A percentile compares a stretch with the other conserved stretches of the same genome.
phyloP scores from a whole-genome alignment of 2,888 invertebrate species.

The Agrochola litura region DNA sequence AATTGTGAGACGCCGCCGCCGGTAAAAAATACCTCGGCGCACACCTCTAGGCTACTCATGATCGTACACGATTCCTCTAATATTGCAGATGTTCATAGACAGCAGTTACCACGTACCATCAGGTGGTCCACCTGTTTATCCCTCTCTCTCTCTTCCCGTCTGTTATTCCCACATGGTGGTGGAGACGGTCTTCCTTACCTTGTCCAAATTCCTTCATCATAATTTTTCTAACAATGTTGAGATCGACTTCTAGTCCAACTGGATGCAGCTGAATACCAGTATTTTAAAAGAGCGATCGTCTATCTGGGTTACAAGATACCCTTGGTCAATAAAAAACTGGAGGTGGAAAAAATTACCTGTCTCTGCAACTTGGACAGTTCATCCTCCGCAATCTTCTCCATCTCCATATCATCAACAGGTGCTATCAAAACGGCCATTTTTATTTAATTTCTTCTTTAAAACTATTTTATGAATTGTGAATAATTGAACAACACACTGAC shows the following conservation, averaged over 20 bases:
- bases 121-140: no score
- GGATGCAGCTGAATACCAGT: neutral
- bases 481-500: neutral
- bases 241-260: neutral
- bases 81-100: no score
- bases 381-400: constrained; percentile 94
- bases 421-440: constrained; percentile 77
- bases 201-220: neutral
- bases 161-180: neutral
- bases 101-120: no score
- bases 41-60: no score
- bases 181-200: neutral
- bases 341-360: constrained; percentile 88
- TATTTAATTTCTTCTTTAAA: neutral
- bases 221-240: neutral
- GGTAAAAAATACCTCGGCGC: no score
- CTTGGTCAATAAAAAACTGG: neutral
- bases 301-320: no score
- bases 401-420: constrained; percentile 91
- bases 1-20: no score
- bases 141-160: neutral
- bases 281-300: no score
- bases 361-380: constrained; percentile 95
- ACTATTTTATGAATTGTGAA: constrained; percentile 6
- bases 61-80: no score